Evolutionary conservation across 2,797 vertebrate species (phyloP).

Genomic region (Centropyge bicolor): DNA sequence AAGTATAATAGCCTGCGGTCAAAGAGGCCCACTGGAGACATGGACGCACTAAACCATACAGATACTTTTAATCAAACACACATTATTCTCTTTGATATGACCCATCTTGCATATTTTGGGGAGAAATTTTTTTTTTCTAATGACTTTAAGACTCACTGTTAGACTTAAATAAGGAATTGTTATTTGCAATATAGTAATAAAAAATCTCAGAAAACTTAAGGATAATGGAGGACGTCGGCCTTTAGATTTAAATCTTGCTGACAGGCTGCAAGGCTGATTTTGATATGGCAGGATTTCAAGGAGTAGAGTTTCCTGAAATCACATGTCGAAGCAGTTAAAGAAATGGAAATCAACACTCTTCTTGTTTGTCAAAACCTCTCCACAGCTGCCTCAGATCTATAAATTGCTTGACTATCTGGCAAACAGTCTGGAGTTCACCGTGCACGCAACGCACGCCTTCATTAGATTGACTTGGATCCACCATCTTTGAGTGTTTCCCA

Average conservation of each 20-base stretch:
- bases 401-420: background rate
- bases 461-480: background rate
- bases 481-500: background rate
- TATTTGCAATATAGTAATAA: conserved; percentile 21
- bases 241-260: conserved; percentile 18
- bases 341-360: background rate
- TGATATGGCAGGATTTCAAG: conserved; percentile 2
- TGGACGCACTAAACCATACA: conserved; percentile 35
- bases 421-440: background rate
- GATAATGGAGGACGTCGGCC: background rate
- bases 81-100: conserved; percentile 67
- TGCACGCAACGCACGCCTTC: background rate
- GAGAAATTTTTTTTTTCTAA: conserved; percentile 11
- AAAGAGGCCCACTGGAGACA: conserved; percentile 49
- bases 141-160: conserved; percentile 37
- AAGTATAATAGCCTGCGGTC: conserved; percentile 54
- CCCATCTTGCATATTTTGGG: conserved; percentile 16
- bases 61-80: conserved; percentile 67
- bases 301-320: background rate
- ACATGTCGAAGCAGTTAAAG: conserved; percentile 6
- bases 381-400: background rate
- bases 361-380: conserved; percentile 1
- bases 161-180: conserved; percentile 16
- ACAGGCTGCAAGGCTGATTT: conserved; percentile 14
- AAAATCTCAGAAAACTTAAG: conserved; percentile 1